These are phyloP conservation scores for Butorides virescens DNA, from an alignment of 2,113 vertebrate species.

Conservation along the genomic window DNA sequence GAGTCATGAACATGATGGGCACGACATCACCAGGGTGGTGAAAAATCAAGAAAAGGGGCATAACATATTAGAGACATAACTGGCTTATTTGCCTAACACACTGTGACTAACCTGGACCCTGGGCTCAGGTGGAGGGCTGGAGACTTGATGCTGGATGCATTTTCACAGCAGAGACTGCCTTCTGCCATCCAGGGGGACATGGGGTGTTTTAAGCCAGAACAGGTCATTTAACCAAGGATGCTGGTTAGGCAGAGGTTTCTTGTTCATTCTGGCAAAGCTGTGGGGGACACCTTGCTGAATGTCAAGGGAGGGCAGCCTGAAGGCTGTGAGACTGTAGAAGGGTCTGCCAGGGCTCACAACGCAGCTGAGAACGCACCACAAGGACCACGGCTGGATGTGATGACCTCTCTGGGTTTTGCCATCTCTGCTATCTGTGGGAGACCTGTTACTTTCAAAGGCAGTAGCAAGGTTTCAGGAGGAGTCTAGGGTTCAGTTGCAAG, in stretches of 20 bases:
- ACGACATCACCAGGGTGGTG: background rate
- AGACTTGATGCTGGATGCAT: background rate
- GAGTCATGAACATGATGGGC: fast-evolving
- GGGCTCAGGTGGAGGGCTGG: background rate
- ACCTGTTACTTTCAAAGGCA: background rate
- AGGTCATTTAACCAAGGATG: conserved; percentile 41
- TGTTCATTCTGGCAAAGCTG: background rate
- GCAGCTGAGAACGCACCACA: fast-evolving
- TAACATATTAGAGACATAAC: conserved; percentile 48
- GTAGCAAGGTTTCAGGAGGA: background rate
- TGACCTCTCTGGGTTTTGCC: background rate
- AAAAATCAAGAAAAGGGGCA: background rate
- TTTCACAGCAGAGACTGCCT: conserved; percentile 31
- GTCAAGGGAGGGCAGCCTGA: background rate
- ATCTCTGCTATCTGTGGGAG: background rate
- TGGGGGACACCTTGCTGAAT: background rate
- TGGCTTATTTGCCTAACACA: conserved; percentile 37
- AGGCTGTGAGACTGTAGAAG: background rate
- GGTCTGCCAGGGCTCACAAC: background rate
- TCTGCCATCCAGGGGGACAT: background rate
- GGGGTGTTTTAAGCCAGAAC: background rate
- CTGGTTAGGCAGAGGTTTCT: conserved; percentile 57
- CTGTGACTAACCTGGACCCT: conserved; percentile 44
- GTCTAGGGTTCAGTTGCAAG: background rate
- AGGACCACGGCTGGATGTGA: background rate